Evolutionary conservation across 92 coral and sea anemone genomes (phyloP), one percentile per base, ranked within the genome.

Genomic region (Nematostella vectensis): DNA sequence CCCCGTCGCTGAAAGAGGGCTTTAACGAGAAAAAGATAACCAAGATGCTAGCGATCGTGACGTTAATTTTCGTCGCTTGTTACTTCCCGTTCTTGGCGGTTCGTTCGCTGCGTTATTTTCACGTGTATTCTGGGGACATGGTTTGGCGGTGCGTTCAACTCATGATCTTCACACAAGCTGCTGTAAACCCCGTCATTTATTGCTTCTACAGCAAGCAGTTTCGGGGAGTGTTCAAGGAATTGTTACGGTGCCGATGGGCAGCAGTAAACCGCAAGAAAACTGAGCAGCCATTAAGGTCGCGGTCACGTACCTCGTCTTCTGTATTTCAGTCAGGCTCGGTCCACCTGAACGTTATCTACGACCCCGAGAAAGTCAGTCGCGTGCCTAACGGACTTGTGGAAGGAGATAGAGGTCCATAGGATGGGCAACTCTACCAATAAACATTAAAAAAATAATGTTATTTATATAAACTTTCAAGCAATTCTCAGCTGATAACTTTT

Each of bases 151-250:
- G 75, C 16, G 81, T 70, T 3, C 95, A 85, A 51, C 52, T 85
- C 24, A 64, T 85, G 56, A 80, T 85, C 24, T 85, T 85, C 57
- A 77, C 82, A 4, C 95, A 85, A 31, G 83, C 95, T 4, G 88
- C 83, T 0, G 74, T 80, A 1, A 85, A 85, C 16, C 95, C 95
- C 0, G 65, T 85, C 23, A 76, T 85, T 25, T 85, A 85, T 27
- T 85, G 95, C 24, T 85, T 85, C 33, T 85, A 68, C 54, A 82
- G 88, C 56, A 73, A 82, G 40, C 76, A 75, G 70, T 80, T 85
- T 40, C 70, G 82, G 21, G 59, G 56, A 25, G 79, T 86, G 4
- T 80, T 62, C 54, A 75, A 67, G 31, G 78, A 80, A 31, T 67
- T 80, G 44, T 21, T 85, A 29, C 33, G 59, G 26, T 85, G 95